phyloP scores from a whole-genome alignment of 2,797 vertebrate genomes.

The Cephalopachus bancanus region DNA sequence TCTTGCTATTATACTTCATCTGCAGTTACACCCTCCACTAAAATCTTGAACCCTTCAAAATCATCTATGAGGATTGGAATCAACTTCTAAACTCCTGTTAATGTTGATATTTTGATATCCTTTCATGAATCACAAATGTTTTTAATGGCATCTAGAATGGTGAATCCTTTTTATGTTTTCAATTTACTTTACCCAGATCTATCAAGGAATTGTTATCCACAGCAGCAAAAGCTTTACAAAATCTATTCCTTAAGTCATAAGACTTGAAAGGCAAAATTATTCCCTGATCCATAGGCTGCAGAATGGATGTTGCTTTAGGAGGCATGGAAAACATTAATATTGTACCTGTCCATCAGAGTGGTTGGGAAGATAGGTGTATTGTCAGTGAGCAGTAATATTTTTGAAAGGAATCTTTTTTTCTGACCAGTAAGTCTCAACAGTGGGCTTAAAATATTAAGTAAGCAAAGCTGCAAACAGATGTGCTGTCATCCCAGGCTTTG shows the following conservation, averaged over 20 bases:
- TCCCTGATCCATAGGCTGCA: neutral
- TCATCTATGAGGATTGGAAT: neutral
- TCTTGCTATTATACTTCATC: neutral
- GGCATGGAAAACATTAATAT: neutral
- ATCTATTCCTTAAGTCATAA: neutral
- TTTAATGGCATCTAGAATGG: neutral
- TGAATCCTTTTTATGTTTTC: neutral
- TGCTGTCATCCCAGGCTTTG: neutral
- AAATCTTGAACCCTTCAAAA: neutral
- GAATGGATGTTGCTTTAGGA: neutral
- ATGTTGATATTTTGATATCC: neutral
- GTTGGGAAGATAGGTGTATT: neutral
- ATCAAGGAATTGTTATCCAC: neutral
- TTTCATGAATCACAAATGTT: neutral
- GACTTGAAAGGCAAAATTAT: neutral
- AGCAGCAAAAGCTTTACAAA: neutral
- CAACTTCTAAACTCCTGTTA: neutral
- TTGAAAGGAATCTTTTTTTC: too few relatives aligned
- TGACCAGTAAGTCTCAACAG: too few relatives aligned
- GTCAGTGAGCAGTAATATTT: neutral
- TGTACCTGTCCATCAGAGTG: neutral
- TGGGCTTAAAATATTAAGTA: too few relatives aligned
- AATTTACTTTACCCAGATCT: neutral
- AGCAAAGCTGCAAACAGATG: neutral
- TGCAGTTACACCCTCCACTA: neutral